Evolutionary conservation across 2,888 invertebrate genomes (phyloP), one percentile per base, ranked within the genome.

Genomic region (Nymphalis urticae): DNA sequence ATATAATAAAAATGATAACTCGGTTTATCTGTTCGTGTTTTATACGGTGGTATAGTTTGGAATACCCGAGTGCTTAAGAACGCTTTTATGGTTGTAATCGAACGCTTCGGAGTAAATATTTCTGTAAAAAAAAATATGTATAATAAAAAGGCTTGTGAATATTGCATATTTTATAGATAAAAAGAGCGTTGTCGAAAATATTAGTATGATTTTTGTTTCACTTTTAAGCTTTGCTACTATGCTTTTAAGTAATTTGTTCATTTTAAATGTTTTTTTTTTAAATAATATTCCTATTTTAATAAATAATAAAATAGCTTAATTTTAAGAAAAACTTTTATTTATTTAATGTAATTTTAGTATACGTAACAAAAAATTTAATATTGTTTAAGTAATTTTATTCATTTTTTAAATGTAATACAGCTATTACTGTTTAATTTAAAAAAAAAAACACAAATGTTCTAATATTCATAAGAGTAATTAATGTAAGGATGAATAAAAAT

Each of bases 141-240:
- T 69, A 69, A 48, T 68, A 54, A 66, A 81, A 87, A 87, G 85
- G 87, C 87, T 88, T 88, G 87, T 88, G 88, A 88, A 85, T 87
- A 87, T 76, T 82, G 85, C 86, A 75, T 85, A 75, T 84, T 76
- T 27, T 75, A 68, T 82, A 81, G 77, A 58, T 19, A 71, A 66
- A 71, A 73, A 56, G 4, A 74, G 73, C 71, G 61, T 68, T 73
- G 76, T 75, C 73, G 75, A 42, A 42, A 75, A 75, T 65, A 71
- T 51, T 62, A 53, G 48, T 63, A 56, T 48, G 48, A 51, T 67
- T 73, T 72, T 70, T 64, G 50, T 67, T 64, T 60, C 24, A 68
- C 48, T 48, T 66, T 58, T 61, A 71, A 71, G 73, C 74, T 76
- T 75, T 72, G 74, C 74, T 74, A 72, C 68, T 74, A 70, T 71